Conservation (phyloP, 2,113 vertebrate genomes). For the Holacanthus passer region DNA sequence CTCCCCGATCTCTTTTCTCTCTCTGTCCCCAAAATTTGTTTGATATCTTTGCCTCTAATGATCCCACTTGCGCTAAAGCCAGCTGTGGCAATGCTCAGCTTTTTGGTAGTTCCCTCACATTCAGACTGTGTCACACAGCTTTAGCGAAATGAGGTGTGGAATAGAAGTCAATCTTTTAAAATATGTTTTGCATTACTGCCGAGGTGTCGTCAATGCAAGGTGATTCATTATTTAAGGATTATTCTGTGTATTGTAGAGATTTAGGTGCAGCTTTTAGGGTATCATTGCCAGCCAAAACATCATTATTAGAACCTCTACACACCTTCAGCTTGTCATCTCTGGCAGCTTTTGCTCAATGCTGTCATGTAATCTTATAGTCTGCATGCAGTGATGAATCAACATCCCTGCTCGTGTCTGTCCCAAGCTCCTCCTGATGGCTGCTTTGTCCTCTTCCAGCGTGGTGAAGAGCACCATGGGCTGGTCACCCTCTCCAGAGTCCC, state of each 20-base stretch:
- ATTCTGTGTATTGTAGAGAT: conserved; percentile 56
- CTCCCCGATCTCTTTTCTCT: conserved; percentile 22
- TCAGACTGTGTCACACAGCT: conserved; percentile 34
- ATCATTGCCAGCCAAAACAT: conserved; percentile 42
- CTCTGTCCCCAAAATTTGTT: conserved; percentile 22
- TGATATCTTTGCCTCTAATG: conserved; percentile 2
- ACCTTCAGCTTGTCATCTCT: conserved; percentile 49
- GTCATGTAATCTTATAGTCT: conserved; percentile 41
- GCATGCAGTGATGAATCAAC: conserved; percentile 56
- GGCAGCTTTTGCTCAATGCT: conserved; percentile 50
- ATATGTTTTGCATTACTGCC: conserved; percentile 54
- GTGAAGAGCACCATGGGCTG: conserved; percentile 68
- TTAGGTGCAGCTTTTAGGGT: conserved; percentile 47
- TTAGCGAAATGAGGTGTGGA: conserved; percentile 47
- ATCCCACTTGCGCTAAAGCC: conserved; percentile 22
- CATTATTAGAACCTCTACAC: conserved; percentile 54
- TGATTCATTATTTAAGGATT: conserved; percentile 71
- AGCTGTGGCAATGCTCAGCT: conserved; percentile 15
- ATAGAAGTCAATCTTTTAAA: conserved; percentile 58
- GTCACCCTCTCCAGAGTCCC: conserved; percentile 77
- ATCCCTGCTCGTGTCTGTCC: conserved; percentile 30
- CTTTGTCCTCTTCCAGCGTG: conserved; percentile 74
- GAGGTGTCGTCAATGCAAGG: conserved; percentile 49
- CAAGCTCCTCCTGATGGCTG: conserved; percentile 50
- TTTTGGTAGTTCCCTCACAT: conserved; percentile 51